Conservation (phyloP, 2,888 invertebrate species). For the Chaitophorus viminalis region DNA sequence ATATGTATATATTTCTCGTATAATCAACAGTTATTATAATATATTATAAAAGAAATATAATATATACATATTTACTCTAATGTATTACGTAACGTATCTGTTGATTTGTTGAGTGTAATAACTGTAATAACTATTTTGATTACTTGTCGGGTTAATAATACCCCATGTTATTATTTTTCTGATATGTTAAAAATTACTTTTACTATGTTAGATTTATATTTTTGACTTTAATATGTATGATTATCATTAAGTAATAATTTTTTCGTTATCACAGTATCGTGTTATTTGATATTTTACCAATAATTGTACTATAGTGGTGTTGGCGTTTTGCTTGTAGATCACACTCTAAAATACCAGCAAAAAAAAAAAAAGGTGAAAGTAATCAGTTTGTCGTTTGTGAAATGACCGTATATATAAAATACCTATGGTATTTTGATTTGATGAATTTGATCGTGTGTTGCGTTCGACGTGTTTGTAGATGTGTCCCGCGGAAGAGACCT, state of each 20-base stretch:
- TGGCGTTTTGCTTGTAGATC: neutral
- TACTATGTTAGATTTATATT: neutral
- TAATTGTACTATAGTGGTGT: neutral
- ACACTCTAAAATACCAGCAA: neutral
- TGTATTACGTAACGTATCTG: neutral
- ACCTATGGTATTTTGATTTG: neutral
- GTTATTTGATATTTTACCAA: neutral
- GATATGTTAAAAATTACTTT: constrained; percentile 12
- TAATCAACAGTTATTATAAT: neutral
- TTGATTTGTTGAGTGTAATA: neutral
- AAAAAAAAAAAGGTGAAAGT: neutral
- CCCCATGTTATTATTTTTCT: constrained; percentile 8
- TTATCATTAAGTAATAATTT: neutral
- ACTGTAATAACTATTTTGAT: neutral
- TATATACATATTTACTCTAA: neutral
- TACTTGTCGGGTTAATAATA: constrained; percentile 22
- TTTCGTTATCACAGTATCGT: neutral
- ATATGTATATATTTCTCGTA: neutral
- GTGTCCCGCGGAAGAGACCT: neutral
- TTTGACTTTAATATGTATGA: neutral
- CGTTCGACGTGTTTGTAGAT: neutral
- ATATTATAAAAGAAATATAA: neutral
- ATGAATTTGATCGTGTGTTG: neutral
- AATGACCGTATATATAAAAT: neutral
- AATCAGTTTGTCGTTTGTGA: neutral